Evolutionary conservation across 2,888 invertebrate species (phyloP).

Genomic region (Euproctis similis): DNA sequence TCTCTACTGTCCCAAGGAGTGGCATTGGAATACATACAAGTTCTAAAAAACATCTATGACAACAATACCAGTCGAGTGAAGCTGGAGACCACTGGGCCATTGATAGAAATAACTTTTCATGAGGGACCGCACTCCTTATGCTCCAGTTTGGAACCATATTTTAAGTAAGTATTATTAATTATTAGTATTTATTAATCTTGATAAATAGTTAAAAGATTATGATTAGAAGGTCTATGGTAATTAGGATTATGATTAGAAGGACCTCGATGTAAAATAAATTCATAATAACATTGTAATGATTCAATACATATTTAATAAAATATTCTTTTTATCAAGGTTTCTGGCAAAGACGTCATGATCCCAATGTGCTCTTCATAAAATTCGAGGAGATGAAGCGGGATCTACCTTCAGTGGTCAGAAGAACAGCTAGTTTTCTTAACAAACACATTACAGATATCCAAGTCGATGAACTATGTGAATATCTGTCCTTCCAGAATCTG

Average conservation of each 20-base stretch:
- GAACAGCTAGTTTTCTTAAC: slow-evolving; percentile 83
- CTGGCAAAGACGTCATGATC: slow-evolving; percentile 81
- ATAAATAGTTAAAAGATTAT: too few species aligned
- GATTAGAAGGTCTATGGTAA: too few species aligned
- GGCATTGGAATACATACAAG: too few species aligned
- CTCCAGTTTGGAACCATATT: slow-evolving; percentile 80
- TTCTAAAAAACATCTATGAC: too few species aligned
- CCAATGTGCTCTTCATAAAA: slow-evolving; percentile 84
- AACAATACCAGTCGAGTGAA: slow-evolving; percentile 86
- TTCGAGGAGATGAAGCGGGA: slow-evolving; percentile 90
- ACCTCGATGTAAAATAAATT: too few species aligned
- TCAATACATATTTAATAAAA: too few species aligned
- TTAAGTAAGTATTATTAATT: slow-evolving; percentile 71
- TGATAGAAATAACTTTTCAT: slow-evolving; percentile 85
- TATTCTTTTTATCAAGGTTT: slow-evolving; percentile 76
- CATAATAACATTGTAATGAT: too few species aligned
- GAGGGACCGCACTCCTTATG: slow-evolving; percentile 78
- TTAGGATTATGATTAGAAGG: too few species aligned
- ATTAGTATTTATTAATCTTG: too few species aligned
- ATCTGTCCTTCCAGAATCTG: slow-evolving; percentile 89
- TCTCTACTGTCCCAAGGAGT: too few species aligned
- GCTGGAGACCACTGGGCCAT: slow-evolving; percentile 78
- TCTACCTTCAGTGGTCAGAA: slow-evolving; percentile 78
- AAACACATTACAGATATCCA: slow-evolving; percentile 80
- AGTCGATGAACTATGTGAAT: slow-evolving; percentile 79